These are phyloP conservation scores for Drosophila rubida DNA, from an alignment of 2,888 invertebrate species.

Conservation along the genomic window DNA sequence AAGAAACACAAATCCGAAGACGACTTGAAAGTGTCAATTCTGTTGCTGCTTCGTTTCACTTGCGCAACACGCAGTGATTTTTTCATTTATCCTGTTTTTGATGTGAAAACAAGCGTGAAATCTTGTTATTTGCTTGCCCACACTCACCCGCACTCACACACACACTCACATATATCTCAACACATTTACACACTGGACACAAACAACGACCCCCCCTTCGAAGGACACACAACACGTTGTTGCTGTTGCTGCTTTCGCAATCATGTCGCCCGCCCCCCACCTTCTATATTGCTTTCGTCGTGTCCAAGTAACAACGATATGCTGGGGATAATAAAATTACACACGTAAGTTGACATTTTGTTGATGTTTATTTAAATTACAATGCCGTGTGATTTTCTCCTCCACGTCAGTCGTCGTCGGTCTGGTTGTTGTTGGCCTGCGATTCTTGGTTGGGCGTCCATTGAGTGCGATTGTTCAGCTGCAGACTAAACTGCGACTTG, in stretches of 20 bases:
- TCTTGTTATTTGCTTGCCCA: slow-evolving; percentile 54
- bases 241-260: not conserved
- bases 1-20: slow-evolving; percentile 9
- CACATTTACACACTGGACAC: slow-evolving; percentile 2
- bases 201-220: not conserved
- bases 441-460: not conserved
- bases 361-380: slow-evolving; percentile 22
- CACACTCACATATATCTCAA: not conserved
- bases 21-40: slow-evolving; percentile 7
- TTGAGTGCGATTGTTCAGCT: not conserved
- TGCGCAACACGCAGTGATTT: slow-evolving; percentile 28
- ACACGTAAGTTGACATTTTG: slow-evolving; percentile 21
- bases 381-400: not conserved
- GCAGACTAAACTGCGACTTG: not conserved
- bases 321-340: slow-evolving; percentile 19
- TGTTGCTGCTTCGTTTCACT: slow-evolving; percentile 37
- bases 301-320: slow-evolving; percentile 11
- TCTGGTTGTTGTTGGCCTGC: not conserved
- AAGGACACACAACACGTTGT: not conserved
- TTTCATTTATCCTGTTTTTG: slow-evolving; percentile 43
- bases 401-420: not conserved
- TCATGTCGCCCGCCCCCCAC: not conserved
- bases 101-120: slow-evolving; percentile 65
- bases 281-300: not conserved
- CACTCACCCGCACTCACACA: slow-evolving; percentile 7